Percentiles rank a stretch among this genome's conserved stretches.
Evolutionary conservation across 2,888 invertebrate species (phyloP).

Genomic region (Stictocephala bisonia): DNA sequence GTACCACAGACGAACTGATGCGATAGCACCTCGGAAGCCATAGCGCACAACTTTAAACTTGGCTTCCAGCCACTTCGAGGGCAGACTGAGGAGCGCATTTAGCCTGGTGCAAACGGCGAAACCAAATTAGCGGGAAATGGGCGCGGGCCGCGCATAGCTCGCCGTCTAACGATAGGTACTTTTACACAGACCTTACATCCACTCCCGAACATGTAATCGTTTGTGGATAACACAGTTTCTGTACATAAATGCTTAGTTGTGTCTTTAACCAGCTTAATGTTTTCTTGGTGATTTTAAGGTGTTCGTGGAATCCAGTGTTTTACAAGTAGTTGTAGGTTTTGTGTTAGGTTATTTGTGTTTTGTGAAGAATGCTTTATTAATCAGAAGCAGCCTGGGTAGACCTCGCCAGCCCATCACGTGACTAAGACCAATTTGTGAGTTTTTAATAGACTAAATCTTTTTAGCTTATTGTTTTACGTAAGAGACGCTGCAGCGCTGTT

Average conservation of each 20-base stretch:
- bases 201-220: background rate
- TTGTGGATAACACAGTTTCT: background rate
- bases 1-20: too few relatives aligned
- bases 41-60: conserved; percentile 38
- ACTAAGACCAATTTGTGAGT: conserved; percentile 22
- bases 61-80: conserved; percentile 4
- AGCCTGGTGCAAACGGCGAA: conserved; percentile 35
- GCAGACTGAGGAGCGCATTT: background rate
- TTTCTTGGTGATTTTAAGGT: background rate
- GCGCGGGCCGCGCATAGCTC: conserved; percentile 7
- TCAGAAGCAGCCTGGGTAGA: background rate
- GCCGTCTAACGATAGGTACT: conserved; percentile 11
- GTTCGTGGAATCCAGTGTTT: too few relatives aligned
- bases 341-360: conserved; percentile 19
- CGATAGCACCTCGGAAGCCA: background rate
- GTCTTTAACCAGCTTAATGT: background rate
- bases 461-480: background rate
- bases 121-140: conserved; percentile 40
- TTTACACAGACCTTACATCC: background rate
- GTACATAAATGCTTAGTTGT: background rate
- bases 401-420: conserved; percentile 7
- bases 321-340: too few relatives aligned
- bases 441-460: background rate
- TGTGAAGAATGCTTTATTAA: conserved; percentile 21
- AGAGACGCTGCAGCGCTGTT: background rate